phyloP scores from a whole-genome alignment of 1,140 invertebrate species.

The Penaeus chinensis region DNA sequence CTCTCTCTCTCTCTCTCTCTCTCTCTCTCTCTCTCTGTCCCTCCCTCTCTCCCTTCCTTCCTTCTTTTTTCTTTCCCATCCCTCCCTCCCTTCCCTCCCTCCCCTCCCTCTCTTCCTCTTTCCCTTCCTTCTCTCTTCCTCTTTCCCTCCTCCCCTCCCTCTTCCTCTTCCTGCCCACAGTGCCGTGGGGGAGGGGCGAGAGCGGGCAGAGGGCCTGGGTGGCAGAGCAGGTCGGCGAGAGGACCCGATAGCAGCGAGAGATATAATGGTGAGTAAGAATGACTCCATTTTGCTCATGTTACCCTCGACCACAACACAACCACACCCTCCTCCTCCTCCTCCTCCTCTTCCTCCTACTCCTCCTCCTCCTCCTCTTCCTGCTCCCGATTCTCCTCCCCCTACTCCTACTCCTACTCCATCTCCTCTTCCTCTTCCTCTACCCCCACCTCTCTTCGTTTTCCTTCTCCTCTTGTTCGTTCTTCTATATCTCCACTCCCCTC shows the following conservation, averaged over 20 bases:
- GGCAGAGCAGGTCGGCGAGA: background rate
- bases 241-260: background rate
- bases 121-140: too few relatives aligned
- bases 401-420: background rate
- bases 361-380: background rate
- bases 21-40: too few relatives aligned
- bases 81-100: too few relatives aligned
- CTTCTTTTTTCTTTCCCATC: too few relatives aligned
- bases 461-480: background rate
- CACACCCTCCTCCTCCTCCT: background rate
- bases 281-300: too few relatives aligned
- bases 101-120: too few relatives aligned
- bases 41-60: too few relatives aligned
- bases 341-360: background rate
- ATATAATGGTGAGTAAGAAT: background rate
- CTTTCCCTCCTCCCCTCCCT: too few relatives aligned
- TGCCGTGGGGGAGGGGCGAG: background rate
- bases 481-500: too few relatives aligned
- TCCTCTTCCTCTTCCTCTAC: too few relatives aligned
- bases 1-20: too few relatives aligned
- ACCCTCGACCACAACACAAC: too few relatives aligned
- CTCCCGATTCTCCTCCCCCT: background rate
- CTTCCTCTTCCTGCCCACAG: background rate
- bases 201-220: background rate
- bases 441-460: background rate